Evolutionary conservation across 2,797 vertebrate genomes (phyloP).

Genomic region (Rhinoraja longicauda): DNA sequence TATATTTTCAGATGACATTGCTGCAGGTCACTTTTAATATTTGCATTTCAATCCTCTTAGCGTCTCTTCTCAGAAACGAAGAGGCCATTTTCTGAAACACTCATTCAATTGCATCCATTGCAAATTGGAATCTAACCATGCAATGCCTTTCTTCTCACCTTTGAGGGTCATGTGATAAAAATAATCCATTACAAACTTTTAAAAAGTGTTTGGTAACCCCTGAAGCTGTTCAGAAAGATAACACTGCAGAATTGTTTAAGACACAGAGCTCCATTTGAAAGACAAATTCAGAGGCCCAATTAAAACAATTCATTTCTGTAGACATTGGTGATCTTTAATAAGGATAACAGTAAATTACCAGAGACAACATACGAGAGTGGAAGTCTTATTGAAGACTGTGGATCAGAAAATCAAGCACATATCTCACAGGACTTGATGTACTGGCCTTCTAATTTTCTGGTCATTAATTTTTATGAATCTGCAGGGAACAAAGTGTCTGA

Average conservation of each 20-base stretch:
- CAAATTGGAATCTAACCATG: not conserved
- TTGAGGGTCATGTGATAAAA: not conserved
- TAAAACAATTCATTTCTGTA: not conserved
- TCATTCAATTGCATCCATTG: not conserved
- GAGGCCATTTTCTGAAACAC: not conserved
- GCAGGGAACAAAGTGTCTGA: not conserved
- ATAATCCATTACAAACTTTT: not conserved
- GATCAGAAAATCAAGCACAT: not conserved
- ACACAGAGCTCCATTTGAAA: not conserved
- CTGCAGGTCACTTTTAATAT: not conserved
- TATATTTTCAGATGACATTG: not conserved
- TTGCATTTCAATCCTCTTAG: constrained; percentile 16
- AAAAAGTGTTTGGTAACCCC: not conserved
- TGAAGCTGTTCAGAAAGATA: not conserved
- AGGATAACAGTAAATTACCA: not conserved
- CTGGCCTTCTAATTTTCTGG: not conserved
- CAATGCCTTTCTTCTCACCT: not conserved
- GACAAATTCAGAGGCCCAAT: not conserved
- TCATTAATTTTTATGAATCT: not conserved
- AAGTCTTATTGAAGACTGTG: not conserved
- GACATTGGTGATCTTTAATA: not conserved
- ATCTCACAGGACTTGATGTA: not conserved
- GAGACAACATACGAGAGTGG: not conserved
- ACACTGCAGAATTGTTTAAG: not conserved
- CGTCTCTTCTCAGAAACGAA: not conserved